Percentiles rank a stretch among this genome's conserved stretches.
Evolutionary conservation across 2,797 vertebrate species (phyloP).

Genomic region (Anguilla marmorata): DNA sequence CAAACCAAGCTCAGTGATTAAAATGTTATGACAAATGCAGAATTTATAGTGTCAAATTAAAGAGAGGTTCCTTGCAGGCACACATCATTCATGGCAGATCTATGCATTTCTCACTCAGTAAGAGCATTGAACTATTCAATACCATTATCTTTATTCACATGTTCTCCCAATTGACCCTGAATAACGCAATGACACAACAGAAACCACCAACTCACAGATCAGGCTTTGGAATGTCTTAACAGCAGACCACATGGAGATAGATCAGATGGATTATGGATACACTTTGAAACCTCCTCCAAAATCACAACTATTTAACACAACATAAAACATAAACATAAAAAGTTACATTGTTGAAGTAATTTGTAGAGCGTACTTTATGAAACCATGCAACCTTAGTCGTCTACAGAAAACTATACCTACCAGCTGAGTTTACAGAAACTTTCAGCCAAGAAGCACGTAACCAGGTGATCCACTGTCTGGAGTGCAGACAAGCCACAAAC

Average conservation of each 20-base stretch:
- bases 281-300: not conserved
- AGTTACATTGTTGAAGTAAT: not conserved
- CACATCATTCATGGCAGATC: conserved; percentile 54
- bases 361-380: not conserved
- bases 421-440: not conserved
- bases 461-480: not conserved
- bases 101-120: conserved; percentile 45
- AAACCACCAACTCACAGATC: not conserved
- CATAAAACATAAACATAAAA: not conserved
- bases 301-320: not conserved
- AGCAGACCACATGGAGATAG: not conserved
- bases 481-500: not conserved
- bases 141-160: conserved; percentile 18
- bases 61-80: conserved; percentile 25
- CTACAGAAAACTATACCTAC: not conserved
- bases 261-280: not conserved
- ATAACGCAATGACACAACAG: not conserved
- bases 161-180: not conserved
- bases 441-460: not conserved
- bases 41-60: conserved; percentile 46
- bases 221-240: not conserved
- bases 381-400: not conserved
- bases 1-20: conserved; percentile 44
- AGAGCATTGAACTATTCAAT: conserved; percentile 50
- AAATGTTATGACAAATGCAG: conserved; percentile 44